Base-by-base conservation (phyloP, 2,797 vertebrate species). In the Platalea minor region DNA sequence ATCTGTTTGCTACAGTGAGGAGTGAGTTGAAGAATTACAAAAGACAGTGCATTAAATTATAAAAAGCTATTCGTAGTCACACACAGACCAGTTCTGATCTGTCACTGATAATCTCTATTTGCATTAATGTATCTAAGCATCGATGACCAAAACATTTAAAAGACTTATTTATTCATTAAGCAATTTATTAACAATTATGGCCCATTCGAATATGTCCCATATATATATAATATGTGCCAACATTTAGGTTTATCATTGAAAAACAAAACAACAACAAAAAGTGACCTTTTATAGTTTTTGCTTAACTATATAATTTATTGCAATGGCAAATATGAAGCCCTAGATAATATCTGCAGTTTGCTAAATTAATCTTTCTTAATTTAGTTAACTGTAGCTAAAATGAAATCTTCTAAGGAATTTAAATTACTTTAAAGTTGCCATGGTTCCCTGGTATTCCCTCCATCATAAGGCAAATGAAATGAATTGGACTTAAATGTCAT, bases 91-190 rank as follows among this genome's bases (percentile, higher is more conserved):
- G 21, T 57, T 89, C 78, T 93, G 60, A 92, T 89, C 84, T 95
- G 60, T 77, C 85, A 89, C 68, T 75, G 78, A 41, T 91, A 91
- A 76, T 93, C 68, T 53, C 46, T 50, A 63, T 94, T 95, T 97
- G 53, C 41, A 65, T 92, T 85, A 95, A 50, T 31, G 10, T 78
- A 88, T 78, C 59, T 77, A 96, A 91, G 23, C n/a, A 88, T 5
- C 92, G 81, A 88, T 96, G 72, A 68, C 46, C 81, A 96, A 94
- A 63, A 11, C 39, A 35, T 95, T 92, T 83, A 77, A 96, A 95
- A 88, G 7, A 48, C 9, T 88, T 85, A 90, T 93, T 96, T 95
- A 87, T 95, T 97, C 84, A 95, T 95, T 90, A 94, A 85, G 33
- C 5, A 91, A 78, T 76, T 87, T 92, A 87, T 96, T 95, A 96